Evolutionary conservation across 92 coral and sea anemone species (phyloP).

Genomic region (Porites rus): DNA sequence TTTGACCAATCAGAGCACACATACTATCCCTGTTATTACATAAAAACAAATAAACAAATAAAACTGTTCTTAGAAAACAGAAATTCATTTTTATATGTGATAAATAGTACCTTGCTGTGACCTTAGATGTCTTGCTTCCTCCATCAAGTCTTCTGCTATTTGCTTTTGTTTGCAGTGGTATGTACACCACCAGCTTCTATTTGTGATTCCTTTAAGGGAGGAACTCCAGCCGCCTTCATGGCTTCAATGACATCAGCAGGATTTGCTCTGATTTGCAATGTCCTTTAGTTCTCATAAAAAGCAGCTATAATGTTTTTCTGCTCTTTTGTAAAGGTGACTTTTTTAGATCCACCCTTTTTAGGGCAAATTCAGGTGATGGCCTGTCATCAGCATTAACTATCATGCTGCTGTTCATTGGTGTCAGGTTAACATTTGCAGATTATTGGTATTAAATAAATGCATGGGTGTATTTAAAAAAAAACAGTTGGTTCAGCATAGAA

Average conservation of each 20-base stretch:
- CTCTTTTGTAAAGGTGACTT: slow-evolving; percentile 38
- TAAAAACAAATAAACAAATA: no score
- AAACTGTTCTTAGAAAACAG: neutral
- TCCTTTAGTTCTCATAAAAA: slow-evolving; percentile 41
- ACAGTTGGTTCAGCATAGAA: neutral
- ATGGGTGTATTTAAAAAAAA: neutral
- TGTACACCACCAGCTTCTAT: slow-evolving; percentile 68
- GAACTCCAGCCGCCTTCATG: slow-evolving; percentile 44
- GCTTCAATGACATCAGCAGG: slow-evolving; percentile 52
- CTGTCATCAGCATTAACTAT: neutral
- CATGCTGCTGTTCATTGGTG: no score
- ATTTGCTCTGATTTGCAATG: slow-evolving; percentile 47
- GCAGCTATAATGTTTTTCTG: slow-evolving; percentile 59
- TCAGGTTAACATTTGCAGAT: no score
- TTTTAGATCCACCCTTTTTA: slow-evolving; percentile 31
- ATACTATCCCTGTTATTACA: no score
- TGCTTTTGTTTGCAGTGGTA: slow-evolving; percentile 63
- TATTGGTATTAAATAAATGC: neutral
- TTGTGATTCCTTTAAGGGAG: slow-evolving; percentile 50
- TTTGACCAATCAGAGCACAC: no score
- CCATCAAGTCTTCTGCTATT: slow-evolving; percentile 27
- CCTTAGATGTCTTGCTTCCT: slow-evolving; percentile 32
- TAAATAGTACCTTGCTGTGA: neutral
- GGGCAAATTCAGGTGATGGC: slow-evolving; percentile 29
- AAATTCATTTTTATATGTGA: neutral